A percentile compares a stretch with the other conserved stretches of the same genome.
Conservation (phyloP, 2,888 invertebrate species). For the Sericinus montela region DNA sequence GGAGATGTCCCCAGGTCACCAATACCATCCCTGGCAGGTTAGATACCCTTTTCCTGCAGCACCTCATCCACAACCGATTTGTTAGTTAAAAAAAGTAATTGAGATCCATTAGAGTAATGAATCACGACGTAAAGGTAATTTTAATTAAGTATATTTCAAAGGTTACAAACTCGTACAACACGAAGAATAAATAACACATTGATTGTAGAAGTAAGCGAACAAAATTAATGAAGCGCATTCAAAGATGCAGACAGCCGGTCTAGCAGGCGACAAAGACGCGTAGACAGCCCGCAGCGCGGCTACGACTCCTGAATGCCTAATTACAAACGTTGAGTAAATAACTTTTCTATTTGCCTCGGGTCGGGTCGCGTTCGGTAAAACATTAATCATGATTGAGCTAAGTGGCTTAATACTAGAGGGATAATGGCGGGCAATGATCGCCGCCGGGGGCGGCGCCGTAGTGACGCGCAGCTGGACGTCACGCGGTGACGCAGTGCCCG, state of each 20-base stretch:
- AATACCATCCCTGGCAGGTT: too few species aligned
- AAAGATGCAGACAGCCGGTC: constrained; percentile 57
- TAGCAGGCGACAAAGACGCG: constrained; percentile 56
- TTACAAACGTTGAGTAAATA: constrained; percentile 73
- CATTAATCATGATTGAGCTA: constrained; percentile 81
- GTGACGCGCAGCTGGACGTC: constrained; percentile 60
- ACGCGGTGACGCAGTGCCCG: constrained; percentile 29
- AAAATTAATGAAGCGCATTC: constrained; percentile 44
- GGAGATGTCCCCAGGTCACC: too few species aligned
- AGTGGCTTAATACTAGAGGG: constrained; percentile 79
- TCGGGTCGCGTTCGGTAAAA: constrained; percentile 72
- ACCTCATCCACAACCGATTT: too few species aligned
- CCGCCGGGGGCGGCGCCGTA: constrained; percentile 70
- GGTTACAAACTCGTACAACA: too few species aligned
- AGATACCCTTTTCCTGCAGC: too few species aligned
- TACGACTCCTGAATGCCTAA: constrained; percentile 76
- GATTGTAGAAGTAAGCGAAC: constrained; percentile 30
- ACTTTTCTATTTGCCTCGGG: constrained; percentile 74
- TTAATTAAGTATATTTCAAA: too few species aligned
- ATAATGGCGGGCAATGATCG: constrained; percentile 76
- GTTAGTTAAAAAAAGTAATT: too few species aligned
- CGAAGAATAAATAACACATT: constrained; percentile 12
- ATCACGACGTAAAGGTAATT: too few species aligned
- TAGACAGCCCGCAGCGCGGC: constrained; percentile 65
- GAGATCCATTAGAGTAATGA: too few species aligned